Evolutionary conservation across 2,888 invertebrate species (phyloP).

Genomic region (Malacosoma neustria): DNA sequence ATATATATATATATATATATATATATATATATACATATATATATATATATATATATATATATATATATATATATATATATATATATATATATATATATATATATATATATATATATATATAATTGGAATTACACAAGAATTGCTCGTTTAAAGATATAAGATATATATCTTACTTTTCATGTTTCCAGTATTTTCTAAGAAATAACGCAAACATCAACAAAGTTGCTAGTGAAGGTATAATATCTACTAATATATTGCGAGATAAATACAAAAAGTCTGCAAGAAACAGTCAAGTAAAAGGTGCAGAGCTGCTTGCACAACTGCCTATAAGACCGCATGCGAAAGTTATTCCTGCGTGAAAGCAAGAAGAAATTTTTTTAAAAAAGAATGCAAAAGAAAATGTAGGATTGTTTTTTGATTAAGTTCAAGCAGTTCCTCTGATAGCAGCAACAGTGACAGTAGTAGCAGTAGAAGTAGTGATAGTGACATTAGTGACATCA

Average conservation of each 20-base stretch:
- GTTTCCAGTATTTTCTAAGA: constrained; percentile 6
- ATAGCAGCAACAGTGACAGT: constrained; percentile 1
- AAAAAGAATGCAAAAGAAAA: constrained; percentile 21
- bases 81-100: no score
- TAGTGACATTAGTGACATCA: constrained; percentile 4
- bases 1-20: no score
- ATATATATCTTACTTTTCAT: no score
- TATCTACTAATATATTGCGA: constrained; percentile 23
- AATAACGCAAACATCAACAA: constrained; percentile 3
- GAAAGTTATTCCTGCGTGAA: constrained; percentile 14
- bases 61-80: no score
- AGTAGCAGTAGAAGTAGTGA: constrained; percentile 6
- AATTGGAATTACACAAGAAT: no score
- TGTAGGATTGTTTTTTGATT: constrained; percentile 21
- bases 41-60: no score
- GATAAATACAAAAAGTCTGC: constrained; percentile 33
- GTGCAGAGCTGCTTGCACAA: constrained; percentile 27
- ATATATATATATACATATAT: no score
- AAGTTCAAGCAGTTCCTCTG: constrained; percentile 1
- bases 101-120: no score
- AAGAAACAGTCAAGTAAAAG: constrained; percentile 19
- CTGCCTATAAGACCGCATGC: constrained; percentile 20
- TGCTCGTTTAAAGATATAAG: no score
- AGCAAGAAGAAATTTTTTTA: constrained; percentile 15
- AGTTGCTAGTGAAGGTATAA: not conserved